Percentiles rank a stretch among this genome's conserved stretches.
phyloP scores from a whole-genome alignment of 2,888 invertebrate genomes.

The Polyommatus icarus region DNA sequence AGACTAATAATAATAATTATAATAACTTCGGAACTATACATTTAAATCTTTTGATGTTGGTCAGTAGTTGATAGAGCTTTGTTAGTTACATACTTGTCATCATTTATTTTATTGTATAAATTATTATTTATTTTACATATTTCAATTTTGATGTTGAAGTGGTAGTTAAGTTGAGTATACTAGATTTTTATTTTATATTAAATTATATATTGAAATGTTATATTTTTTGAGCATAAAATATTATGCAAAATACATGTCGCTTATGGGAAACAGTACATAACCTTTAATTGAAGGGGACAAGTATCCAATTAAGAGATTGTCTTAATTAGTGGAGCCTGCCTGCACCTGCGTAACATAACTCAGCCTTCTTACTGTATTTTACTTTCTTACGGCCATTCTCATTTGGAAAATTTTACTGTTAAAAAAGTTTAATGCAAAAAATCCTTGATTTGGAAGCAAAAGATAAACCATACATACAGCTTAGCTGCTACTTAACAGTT shows the following conservation, averaged over 20 bases:
- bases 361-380: conserved; percentile 22
- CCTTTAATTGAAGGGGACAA: conserved; percentile 26
- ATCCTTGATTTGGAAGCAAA: not conserved
- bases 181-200: not conserved
- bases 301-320: conserved; percentile 40
- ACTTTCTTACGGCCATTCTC: not conserved
- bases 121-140: too few species aligned
- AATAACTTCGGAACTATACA: not conserved
- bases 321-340: conserved; percentile 66
- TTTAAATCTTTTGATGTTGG: not conserved
- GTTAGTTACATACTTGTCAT: too few species aligned
- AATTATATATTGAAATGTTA: not conserved
- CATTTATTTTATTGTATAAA: too few species aligned
- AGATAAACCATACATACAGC: not conserved
- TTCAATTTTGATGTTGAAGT: too few species aligned
- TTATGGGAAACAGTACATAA: conserved; percentile 5
- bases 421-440: not conserved
- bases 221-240: not conserved
- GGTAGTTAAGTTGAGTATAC: not conserved
- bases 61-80: not conserved
- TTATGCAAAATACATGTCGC: not conserved
- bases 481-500: too few species aligned
- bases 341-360: conserved; percentile 58
- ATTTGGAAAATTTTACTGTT: not conserved
- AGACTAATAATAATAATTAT: too few species aligned